These are phyloP conservation scores for Eurytoma adleriae DNA, from an alignment of 2,888 invertebrate genomes.

Conservation along the genomic window DNA sequence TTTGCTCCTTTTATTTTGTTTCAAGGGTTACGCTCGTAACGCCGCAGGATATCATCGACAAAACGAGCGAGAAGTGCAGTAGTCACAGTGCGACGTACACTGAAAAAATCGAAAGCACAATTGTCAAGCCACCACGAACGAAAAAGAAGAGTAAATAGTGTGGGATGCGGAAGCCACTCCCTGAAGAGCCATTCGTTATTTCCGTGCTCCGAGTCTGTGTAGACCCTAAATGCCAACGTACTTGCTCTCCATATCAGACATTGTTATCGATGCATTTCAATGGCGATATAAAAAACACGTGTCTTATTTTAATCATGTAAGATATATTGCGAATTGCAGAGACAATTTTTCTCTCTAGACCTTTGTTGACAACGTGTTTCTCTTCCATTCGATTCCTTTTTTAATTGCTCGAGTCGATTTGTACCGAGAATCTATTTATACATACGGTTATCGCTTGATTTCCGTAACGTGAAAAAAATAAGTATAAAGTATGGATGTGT, in stretches of 20 bases:
- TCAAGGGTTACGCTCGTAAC: conserved; percentile 71
- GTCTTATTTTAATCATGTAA: conserved; percentile 17
- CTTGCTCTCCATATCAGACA: neutral
- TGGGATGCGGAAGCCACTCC: neutral
- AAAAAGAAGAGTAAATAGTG: conserved; percentile 76
- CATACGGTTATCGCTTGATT: neutral
- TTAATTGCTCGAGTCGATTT: too few relatives aligned
- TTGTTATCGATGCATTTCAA: conserved; percentile 49
- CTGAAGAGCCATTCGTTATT: too few relatives aligned
- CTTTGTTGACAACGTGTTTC: conserved; percentile 40
- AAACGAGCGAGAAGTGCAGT: conserved; percentile 64
- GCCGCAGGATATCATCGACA: conserved; percentile 67
- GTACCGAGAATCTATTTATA: neutral
- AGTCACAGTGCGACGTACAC: conserved; percentile 62
- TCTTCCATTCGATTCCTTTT: neutral
- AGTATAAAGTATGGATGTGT: neutral
- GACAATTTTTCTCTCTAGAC: neutral
- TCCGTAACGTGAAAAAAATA: neutral
- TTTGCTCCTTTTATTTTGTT: conserved; percentile 18
- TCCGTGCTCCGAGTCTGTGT: too few relatives aligned
- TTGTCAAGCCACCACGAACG: conserved; percentile 74
- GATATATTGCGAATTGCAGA: neutral
- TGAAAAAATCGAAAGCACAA: conserved; percentile 69
- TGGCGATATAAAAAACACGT: conserved; percentile 5
- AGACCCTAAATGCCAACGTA: neutral